A percentile compares a stretch with the other conserved stretches of the same genome.
These are phyloP conservation scores for Drosophila meridiana DNA, from an alignment of 2,888 invertebrate species.

Conservation along the genomic window DNA sequence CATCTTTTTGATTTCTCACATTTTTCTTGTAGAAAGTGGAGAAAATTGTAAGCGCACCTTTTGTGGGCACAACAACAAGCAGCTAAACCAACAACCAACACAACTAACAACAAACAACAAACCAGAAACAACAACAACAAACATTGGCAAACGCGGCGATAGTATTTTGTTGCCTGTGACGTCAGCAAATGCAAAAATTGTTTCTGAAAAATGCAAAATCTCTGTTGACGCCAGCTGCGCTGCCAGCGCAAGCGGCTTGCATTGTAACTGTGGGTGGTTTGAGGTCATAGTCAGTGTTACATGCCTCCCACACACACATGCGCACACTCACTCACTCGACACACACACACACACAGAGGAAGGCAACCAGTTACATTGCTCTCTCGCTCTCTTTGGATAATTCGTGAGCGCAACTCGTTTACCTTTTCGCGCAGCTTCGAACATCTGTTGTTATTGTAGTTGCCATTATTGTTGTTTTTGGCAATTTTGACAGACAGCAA, in stretches of 20 bases:
- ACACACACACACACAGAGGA: neutral
- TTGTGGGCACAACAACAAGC: slow-evolving; percentile 67
- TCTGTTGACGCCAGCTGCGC: slow-evolving; percentile 35
- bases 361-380: slow-evolving; percentile 41
- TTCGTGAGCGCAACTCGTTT: slow-evolving; percentile 72
- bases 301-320: slow-evolving; percentile 49
- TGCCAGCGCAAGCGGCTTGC: slow-evolving; percentile 30
- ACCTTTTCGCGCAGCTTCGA: slow-evolving; percentile 67
- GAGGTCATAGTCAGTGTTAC: slow-evolving; percentile 73
- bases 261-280: slow-evolving; percentile 69
- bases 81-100: slow-evolving; percentile 38
- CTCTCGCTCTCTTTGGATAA: slow-evolving; percentile 45
- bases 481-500: slow-evolving; percentile 59
- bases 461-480: slow-evolving; percentile 58
- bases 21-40: slow-evolving; percentile 79
- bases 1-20: slow-evolving; percentile 81
- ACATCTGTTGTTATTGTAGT: slow-evolving; percentile 72
- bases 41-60: slow-evolving; percentile 73
- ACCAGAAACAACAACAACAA: slow-evolving; percentile 31
- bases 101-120: slow-evolving; percentile 36
- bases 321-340: slow-evolving; percentile 18
- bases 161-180: slow-evolving; percentile 46
- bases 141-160: slow-evolving; percentile 22
- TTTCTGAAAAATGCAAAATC: slow-evolving; percentile 55
- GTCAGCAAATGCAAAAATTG: slow-evolving; percentile 57